Evolutionary conservation across 2,888 invertebrate species (phyloP).

Genomic region (Epinotia nisella): DNA sequence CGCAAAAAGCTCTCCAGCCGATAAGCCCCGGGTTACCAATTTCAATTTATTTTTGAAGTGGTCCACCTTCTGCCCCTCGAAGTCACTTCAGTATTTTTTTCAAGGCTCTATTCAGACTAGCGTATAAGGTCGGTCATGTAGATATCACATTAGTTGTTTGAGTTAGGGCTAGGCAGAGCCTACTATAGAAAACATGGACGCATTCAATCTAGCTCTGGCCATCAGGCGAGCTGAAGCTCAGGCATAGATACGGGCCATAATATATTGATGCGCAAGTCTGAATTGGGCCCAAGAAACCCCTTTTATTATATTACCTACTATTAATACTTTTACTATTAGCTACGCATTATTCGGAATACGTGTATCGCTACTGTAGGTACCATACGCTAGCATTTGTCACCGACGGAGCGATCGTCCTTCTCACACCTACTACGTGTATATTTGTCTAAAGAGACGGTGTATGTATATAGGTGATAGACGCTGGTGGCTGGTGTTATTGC

Average conservation of each 20-base stretch:
- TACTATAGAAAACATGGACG: neutral
- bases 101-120: neutral
- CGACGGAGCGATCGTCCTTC: neutral
- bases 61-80: conserved; percentile 52
- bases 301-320: too few relatives aligned
- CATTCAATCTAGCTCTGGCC: neutral
- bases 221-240: too few relatives aligned
- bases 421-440: conserved; percentile 1
- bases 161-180: too few relatives aligned
- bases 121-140: neutral
- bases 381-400: conserved; percentile 2
- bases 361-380: conserved; percentile 5
- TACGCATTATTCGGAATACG: conserved; percentile 10
- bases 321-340: neutral
- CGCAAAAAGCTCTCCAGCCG: too few relatives aligned
- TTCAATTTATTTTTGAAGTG: conserved; percentile 41
- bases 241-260: neutral
- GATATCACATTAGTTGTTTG: neutral
- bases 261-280: neutral
- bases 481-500: neutral
- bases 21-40: neutral
- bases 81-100: conserved; percentile 26
- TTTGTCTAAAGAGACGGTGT: neutral
- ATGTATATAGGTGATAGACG: neutral
- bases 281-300: neutral